Conservation (phyloP, 2,888 invertebrate genomes). For the Drosophila nigritarsus region DNA sequence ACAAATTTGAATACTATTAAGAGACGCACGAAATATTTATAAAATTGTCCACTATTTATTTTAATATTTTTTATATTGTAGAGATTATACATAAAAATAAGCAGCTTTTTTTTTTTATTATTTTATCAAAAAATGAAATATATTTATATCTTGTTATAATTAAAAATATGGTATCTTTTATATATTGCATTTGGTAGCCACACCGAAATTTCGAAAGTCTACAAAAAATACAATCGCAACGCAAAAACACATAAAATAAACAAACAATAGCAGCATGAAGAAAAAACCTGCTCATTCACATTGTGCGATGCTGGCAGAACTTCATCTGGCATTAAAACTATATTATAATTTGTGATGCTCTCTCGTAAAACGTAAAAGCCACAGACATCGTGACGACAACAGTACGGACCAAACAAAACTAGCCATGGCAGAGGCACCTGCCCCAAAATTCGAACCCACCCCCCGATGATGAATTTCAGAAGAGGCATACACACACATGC, state of each 20-base stretch:
- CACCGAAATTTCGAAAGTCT: background rate
- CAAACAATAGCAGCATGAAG: background rate
- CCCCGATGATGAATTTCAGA: conserved; percentile 33
- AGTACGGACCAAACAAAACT: conserved; percentile 22
- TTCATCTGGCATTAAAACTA: conserved; percentile 41
- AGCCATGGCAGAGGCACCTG: conserved; percentile 17
- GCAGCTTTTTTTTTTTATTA: background rate
- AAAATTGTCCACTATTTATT: background rate
- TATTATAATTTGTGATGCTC: conserved; percentile 41
- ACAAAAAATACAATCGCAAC: conserved; percentile 3
- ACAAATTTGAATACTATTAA: background rate
- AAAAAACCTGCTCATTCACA: conserved; percentile 8
- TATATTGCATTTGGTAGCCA: background rate
- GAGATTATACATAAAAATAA: background rate
- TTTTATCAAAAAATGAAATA: accelerated
- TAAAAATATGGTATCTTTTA: too few species aligned
- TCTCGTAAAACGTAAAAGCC: conserved; percentile 70
- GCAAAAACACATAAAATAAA: background rate
- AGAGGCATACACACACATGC: conserved; percentile 15
- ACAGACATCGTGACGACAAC: conserved; percentile 77
- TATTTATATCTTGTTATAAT: background rate
- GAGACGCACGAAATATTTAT: background rate
- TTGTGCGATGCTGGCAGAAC: conserved; percentile 22
- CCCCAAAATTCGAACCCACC: conserved; percentile 17
- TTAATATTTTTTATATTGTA: background rate